Base-by-base conservation (phyloP, 2,888 invertebrate genomes). In the Uropetala carovei region DNA sequence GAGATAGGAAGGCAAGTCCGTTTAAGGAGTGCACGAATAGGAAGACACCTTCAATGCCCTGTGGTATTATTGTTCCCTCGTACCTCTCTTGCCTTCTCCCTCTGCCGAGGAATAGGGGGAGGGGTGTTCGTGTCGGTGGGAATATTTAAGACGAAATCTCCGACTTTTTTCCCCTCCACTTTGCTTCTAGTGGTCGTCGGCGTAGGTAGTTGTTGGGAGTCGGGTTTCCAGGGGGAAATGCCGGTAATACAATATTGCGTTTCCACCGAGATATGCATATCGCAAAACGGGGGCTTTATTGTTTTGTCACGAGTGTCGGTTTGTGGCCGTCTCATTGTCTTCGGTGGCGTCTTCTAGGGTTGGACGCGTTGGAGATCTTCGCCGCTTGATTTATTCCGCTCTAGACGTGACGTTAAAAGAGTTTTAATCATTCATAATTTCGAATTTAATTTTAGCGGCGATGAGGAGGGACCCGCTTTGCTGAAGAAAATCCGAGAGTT, bases 251-350 rank as follows among this genome's bases (percentile, higher is more conserved):
- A 89, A 89, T 89, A 89, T 89, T 68, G 30, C 60, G 64, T 64
- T 56, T 60, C 89, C 89, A 43, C 43, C 18, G 89, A 16, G n/a
- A 89, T 89, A 89, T 89, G 89, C 89, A 89, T 89, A 89, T 89
- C 89, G 89, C 89, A 89, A 89, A 64, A 58, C 64, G 18, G 89
- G 64, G 8, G 89, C 89, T 60, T 89, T 89, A 89, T 89, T 89
- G 89, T 89, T 89, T 89, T 89, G 89, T 89, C 89, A 89, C 89
- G 89, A 89, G 64, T 64, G 89, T 75, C 75, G 75, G 22, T 75
- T 75, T 75, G 75, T 27, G 75, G 75, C 16, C n/a, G 68, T 5
- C 75, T 75, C 75, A 75, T 75, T 75, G 75, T 75, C 75, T 75
- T 75, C 75, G 27, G 75, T 27, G 75, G 75, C 75, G 75, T 75